Conservation (phyloP, 1,140 invertebrate species). For the Drosophila teissieri region DNA sequence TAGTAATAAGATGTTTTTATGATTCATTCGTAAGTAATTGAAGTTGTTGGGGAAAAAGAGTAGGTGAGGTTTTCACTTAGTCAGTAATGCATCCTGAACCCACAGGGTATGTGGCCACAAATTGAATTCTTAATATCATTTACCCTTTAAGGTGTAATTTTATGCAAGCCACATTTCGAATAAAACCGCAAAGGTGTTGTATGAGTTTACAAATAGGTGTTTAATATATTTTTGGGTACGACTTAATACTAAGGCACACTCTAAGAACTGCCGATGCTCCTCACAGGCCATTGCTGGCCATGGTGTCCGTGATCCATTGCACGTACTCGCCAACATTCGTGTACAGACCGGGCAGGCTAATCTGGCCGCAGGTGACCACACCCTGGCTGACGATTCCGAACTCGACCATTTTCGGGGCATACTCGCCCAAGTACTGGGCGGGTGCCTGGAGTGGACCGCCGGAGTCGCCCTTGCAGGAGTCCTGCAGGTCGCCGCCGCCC, state of each 20-base stretch:
- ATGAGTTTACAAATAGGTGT: slow-evolving; percentile 3
- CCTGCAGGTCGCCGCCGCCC: slow-evolving; percentile 79
- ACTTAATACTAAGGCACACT: slow-evolving; percentile 22
- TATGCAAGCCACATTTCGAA: background rate
- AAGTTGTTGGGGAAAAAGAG: background rate
- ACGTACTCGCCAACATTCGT: slow-evolving; percentile 82
- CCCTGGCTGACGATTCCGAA: slow-evolving; percentile 86
- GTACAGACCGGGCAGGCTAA: slow-evolving; percentile 84
- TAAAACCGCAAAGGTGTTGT: background rate
- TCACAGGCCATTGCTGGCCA: slow-evolving; percentile 66
- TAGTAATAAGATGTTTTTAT: slow-evolving; percentile 9
- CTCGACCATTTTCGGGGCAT: slow-evolving; percentile 64
- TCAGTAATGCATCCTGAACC: no score
- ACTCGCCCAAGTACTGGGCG: slow-evolving; percentile 47
- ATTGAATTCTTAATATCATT: background rate
- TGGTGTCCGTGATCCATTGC: slow-evolving; percentile 85
- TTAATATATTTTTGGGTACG: slow-evolving; percentile 10
- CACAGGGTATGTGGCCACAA: no score
- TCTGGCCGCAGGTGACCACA: slow-evolving; percentile 83
- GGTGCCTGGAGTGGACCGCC: slow-evolving; percentile 83
- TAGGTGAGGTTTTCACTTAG: no score
- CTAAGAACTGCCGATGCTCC: background rate
- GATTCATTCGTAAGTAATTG: slow-evolving; percentile 6
- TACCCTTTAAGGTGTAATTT: background rate
- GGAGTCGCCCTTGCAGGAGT: slow-evolving; percentile 87